These are phyloP conservation scores for Tethya wilhelma DNA, from an alignment of 37 sponge, comb jelly and placozoan species.

Conservation along the genomic window DNA sequence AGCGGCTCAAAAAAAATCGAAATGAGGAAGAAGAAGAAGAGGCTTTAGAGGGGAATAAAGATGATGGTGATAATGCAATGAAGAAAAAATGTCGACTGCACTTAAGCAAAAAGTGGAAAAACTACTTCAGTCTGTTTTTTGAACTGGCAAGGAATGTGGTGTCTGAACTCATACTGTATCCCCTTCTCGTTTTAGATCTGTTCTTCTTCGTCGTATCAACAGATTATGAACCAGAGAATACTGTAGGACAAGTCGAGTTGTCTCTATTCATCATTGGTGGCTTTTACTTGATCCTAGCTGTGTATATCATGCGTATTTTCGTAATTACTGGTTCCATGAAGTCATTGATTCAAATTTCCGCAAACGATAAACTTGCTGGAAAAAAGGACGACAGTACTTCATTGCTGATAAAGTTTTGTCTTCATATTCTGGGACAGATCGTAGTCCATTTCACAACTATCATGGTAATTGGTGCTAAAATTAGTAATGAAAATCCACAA, in stretches of 20 bases:
- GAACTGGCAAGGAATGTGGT: conserved; percentile 41
- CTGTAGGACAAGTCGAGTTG: conserved; percentile 1
- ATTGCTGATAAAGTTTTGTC: conserved; percentile 17
- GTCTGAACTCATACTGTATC: conserved; percentile 36
- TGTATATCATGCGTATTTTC: conserved; percentile 34
- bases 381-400: background rate
- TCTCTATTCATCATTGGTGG: conserved; percentile 29
- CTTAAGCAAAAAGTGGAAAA: conserved; percentile 5
- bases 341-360: conserved; percentile 16
- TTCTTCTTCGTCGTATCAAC: conserved; percentile 29
- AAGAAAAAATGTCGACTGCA: background rate
- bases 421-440: conserved; percentile 27
- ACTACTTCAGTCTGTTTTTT: conserved; percentile 15
- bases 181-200: conserved; percentile 42
- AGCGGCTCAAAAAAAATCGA: too few species aligned
- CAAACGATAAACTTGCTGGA: background rate
- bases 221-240: background rate
- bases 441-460: conserved; percentile 11
- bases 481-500: conserved; percentile 33
- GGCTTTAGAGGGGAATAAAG: background rate
- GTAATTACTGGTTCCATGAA: conserved; percentile 2
- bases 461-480: conserved; percentile 30
- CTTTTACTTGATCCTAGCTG: conserved; percentile 51
- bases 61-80: background rate
- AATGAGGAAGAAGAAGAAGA: background rate